phyloP scores from a whole-genome alignment of 2,888 invertebrate genomes.

The Zaprionus lineosus region DNA sequence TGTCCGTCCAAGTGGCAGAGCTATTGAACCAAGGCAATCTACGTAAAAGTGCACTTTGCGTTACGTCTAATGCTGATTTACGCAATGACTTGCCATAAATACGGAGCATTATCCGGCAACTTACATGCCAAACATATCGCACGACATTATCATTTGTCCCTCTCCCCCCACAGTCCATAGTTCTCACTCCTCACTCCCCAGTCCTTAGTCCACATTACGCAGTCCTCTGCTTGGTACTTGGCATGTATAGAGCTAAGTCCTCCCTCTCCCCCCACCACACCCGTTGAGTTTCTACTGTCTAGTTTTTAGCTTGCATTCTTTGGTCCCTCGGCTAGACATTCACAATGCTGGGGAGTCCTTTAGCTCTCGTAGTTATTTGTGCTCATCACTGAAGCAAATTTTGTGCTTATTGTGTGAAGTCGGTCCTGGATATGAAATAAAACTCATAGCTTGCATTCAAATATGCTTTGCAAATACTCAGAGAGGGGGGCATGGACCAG shows the following conservation, averaged over 20 bases:
- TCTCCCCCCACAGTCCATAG: no score
- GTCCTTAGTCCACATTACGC: not conserved
- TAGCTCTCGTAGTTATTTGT: slow-evolving; percentile 35
- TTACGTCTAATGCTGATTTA: slow-evolving; percentile 50
- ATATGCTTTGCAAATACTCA: slow-evolving; percentile 39
- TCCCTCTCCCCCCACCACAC: slow-evolving; percentile 1
- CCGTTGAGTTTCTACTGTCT: not conserved
- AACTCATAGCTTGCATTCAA: slow-evolving; percentile 47
- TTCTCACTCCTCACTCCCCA: not conserved
- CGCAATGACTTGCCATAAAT: slow-evolving; percentile 50
- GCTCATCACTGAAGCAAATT: slow-evolving; percentile 31
- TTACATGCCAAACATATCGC: slow-evolving; percentile 55
- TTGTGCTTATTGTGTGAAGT: slow-evolving; percentile 5
- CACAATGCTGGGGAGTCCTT: slow-evolving; percentile 16
- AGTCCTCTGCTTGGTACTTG: not conserved
- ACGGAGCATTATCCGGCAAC: slow-evolving; percentile 50
- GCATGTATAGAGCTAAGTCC: no score
- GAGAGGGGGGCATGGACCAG: not conserved
- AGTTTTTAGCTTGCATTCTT: not conserved
- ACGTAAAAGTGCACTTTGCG: slow-evolving; percentile 18
- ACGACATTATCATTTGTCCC: slow-evolving; percentile 64
- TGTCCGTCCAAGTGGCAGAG: slow-evolving; percentile 1
- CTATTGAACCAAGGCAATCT: slow-evolving; percentile 9
- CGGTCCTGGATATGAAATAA: slow-evolving; percentile 13
- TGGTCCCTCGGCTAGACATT: slow-evolving; percentile 17